Conservation (phyloP, 2,113 vertebrate species). For the Thunnus maccoyii region DNA sequence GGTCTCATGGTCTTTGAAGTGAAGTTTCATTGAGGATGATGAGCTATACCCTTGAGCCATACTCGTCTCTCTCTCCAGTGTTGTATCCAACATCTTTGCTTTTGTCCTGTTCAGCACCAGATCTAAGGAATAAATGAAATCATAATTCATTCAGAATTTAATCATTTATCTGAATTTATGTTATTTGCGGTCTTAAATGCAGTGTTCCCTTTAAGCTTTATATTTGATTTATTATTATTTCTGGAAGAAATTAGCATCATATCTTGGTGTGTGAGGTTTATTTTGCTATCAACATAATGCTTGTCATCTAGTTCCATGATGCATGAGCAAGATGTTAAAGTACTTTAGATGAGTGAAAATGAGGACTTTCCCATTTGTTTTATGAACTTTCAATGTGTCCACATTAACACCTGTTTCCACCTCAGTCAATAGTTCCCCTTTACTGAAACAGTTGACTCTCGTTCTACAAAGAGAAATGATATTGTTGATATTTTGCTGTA, state of each 20-base stretch:
- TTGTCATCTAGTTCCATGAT: slow-evolving; percentile 4
- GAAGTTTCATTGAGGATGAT: background rate
- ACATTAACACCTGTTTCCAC: background rate
- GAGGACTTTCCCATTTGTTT: background rate
- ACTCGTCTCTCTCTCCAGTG: slow-evolving; percentile 77
- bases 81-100: slow-evolving; percentile 83
- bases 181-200: background rate
- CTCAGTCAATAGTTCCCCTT: background rate
- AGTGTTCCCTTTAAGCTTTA: background rate
- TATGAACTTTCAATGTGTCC: background rate
- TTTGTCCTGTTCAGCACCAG: slow-evolving; percentile 62
- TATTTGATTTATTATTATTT: too few relatives aligned
- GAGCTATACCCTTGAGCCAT: slow-evolving; percentile 84
- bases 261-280: background rate
- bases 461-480: background rate
- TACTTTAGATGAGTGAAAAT: background rate
- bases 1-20: slow-evolving; percentile 9
- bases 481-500: background rate
- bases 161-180: background rate
- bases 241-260: too few relatives aligned
- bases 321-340: background rate
- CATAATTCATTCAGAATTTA: background rate
- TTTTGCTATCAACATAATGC: slow-evolving; percentile 1
- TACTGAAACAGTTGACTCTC: background rate
- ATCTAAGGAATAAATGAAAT: slow-evolving; percentile 60